phyloP scores from a whole-genome alignment of 2,797 vertebrate genomes.

The Poecilia picta region DNA sequence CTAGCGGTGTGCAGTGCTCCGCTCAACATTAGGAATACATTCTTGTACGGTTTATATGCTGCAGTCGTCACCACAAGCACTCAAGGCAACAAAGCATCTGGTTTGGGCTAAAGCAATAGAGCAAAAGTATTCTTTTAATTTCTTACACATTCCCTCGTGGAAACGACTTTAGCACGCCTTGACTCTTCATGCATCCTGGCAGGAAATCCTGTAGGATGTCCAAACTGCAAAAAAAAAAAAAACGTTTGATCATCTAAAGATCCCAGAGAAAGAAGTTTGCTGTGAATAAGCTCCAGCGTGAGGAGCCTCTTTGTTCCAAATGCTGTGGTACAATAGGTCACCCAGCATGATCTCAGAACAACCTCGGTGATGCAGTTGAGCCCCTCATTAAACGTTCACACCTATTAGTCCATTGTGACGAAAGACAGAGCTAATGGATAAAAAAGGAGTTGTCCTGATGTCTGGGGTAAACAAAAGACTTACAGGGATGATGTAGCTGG shows the following conservation, averaged over 20 bases:
- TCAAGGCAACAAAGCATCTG: background rate
- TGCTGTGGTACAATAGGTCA: slow-evolving; percentile 25
- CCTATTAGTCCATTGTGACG: slow-evolving; percentile 46
- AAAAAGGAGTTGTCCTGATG: slow-evolving; percentile 61
- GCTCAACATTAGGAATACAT: background rate
- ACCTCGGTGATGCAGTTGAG: slow-evolving; percentile 37
- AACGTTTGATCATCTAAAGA: background rate
- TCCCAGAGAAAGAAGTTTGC: slow-evolving; percentile 17
- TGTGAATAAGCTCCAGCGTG: slow-evolving; percentile 20
- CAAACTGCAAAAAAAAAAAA: background rate
- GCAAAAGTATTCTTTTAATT: background rate
- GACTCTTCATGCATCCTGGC: slow-evolving; percentile 8
- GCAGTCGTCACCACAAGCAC: background rate
- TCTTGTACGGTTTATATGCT: background rate
- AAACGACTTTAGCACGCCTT: background rate
- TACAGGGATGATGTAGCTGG: slow-evolving; percentile 71
- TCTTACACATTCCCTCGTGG: slow-evolving; percentile 9
- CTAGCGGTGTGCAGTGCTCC: background rate
- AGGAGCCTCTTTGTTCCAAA: slow-evolving; percentile 18
- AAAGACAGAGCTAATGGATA: slow-evolving; percentile 39
- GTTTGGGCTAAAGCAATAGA: background rate
- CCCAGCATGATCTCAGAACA: slow-evolving; percentile 33
- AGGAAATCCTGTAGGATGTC: slow-evolving; percentile 3
- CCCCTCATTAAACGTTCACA: slow-evolving; percentile 46
- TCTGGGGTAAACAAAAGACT: slow-evolving; percentile 56